Evolutionary conservation across 2,888 invertebrate species (phyloP).

Genomic region (Amphipyra tragopoginis): DNA sequence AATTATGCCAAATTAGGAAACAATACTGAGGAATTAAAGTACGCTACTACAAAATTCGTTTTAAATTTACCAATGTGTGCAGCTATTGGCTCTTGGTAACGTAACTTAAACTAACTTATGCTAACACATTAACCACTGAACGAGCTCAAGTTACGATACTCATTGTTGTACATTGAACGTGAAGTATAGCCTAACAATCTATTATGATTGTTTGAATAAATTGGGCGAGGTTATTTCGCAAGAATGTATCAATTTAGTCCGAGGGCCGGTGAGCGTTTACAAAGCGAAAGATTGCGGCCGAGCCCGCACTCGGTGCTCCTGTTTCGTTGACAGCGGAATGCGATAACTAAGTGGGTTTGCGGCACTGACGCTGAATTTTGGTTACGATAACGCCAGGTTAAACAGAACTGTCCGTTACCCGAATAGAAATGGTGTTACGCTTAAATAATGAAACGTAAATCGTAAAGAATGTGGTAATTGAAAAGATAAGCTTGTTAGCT

Average conservation of each 20-base stretch:
- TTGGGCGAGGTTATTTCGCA: conserved; percentile 87
- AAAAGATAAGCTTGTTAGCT: conserved; percentile 46
- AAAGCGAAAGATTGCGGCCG: conserved; percentile 81
- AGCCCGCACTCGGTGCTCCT: conserved; percentile 78
- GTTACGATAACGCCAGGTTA: conserved; percentile 75
- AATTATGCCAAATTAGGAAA: conserved; percentile 8
- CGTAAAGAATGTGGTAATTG: conserved; percentile 51
- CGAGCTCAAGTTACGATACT: conserved; percentile 27
- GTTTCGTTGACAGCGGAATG: conserved; percentile 84
- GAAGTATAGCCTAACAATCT: conserved; percentile 67
- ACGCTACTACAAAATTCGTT: conserved; percentile 2
- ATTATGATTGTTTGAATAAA: conserved; percentile 84
- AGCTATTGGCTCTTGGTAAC: conserved; percentile 3
- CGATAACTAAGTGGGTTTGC: conserved; percentile 85
- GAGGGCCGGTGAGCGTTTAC: conserved; percentile 80
- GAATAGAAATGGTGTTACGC: conserved; percentile 58
- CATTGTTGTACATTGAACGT: conserved; percentile 49
- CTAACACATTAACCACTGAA: conserved; percentile 21
- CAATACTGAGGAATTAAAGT: background rate
- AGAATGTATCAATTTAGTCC: conserved; percentile 86
- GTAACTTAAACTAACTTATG: conserved; percentile 1
- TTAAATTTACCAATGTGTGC: conserved; percentile 8
- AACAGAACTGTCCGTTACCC: conserved; percentile 68
- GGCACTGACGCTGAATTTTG: conserved; percentile 75
- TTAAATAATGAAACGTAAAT: conserved; percentile 59